Percentiles rank a stretch among this genome's conserved stretches.
phyloP scores from a whole-genome alignment of 2,113 vertebrate genomes.

The Enhydra lutris region DNA sequence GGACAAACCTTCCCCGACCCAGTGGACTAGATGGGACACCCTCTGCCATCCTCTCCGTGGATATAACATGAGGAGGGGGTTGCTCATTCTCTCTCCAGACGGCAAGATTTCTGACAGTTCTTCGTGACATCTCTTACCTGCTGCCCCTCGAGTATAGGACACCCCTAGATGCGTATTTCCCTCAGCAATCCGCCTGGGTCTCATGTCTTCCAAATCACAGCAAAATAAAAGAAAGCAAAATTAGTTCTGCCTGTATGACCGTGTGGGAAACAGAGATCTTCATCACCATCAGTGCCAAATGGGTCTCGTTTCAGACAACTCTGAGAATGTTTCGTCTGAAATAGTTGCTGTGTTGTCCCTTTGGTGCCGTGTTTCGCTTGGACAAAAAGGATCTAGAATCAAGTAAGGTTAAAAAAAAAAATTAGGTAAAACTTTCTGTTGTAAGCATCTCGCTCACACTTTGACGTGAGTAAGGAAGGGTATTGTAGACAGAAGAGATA shows the following conservation, averaged over 20 bases:
- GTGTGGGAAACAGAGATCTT: fast-evolving
- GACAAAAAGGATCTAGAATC: not conserved
- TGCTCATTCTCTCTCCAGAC: not conserved
- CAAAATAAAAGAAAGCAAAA: too few relatives aligned
- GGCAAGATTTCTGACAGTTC: not conserved
- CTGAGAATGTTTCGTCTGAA: not conserved
- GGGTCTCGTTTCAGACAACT: not conserved
- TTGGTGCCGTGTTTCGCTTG: not conserved
- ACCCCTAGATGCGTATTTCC: not conserved
- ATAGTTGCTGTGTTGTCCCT: too few relatives aligned
- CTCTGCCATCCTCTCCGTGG: not conserved
- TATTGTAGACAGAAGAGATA: not conserved
- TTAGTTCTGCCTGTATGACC: not conserved
- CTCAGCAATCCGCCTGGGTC: fast-evolving
- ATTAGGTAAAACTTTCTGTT: not conserved
- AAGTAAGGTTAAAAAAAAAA: not conserved
- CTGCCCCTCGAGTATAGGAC: too few relatives aligned
- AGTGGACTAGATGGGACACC: fast-evolving
- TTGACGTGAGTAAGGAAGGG: not conserved
- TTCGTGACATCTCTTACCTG: too few relatives aligned
- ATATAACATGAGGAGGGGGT: fast-evolving
- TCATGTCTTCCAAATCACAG: not conserved
- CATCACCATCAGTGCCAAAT: fast-evolving
- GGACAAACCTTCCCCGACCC: not conserved
- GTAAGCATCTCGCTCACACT: not conserved